phyloP scores from a whole-genome alignment of 2,888 invertebrate genomes.

The Perizoma affinitatum region DNA sequence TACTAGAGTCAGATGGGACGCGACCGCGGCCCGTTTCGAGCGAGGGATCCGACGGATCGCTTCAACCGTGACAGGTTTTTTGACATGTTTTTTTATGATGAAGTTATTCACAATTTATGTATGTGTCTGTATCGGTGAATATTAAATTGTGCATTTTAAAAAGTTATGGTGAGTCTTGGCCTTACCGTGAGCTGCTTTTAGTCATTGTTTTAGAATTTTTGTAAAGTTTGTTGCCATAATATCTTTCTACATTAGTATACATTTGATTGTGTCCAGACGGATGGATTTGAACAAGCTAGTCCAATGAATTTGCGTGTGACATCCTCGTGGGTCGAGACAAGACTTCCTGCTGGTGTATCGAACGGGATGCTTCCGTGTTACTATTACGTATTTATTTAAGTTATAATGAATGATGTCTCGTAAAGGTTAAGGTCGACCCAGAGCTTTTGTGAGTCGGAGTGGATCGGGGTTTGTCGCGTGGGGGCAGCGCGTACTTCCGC shows the following conservation, averaged over 20 bases:
- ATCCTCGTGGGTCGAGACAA: slow-evolving; percentile 57
- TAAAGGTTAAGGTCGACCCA: slow-evolving; percentile 46
- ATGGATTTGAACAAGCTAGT: slow-evolving; percentile 83
- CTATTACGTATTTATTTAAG: slow-evolving; percentile 70
- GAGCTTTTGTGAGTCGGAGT: slow-evolving; percentile 25
- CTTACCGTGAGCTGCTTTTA: slow-evolving; percentile 80
- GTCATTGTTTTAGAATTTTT: slow-evolving; percentile 84
- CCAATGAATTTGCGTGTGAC: slow-evolving; percentile 70
- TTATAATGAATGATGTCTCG: slow-evolving; percentile 50
- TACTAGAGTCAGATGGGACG: slow-evolving; percentile 64
- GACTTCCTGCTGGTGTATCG: slow-evolving; percentile 53
- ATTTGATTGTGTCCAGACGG: slow-evolving; percentile 76
- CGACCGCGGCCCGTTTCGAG: slow-evolving; percentile 50
- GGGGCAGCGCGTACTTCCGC: slow-evolving; percentile 23
- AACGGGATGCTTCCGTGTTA: slow-evolving; percentile 59
- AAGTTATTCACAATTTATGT: slow-evolving; percentile 83
- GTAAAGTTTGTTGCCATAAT: slow-evolving; percentile 85
- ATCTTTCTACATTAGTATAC: slow-evolving; percentile 83
- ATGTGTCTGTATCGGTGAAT: slow-evolving; percentile 83
- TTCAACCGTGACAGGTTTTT: slow-evolving; percentile 73
- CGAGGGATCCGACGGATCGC: slow-evolving; percentile 56
- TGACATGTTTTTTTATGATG: slow-evolving; percentile 83
- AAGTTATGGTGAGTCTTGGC: slow-evolving; percentile 75
- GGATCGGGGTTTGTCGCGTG: slow-evolving; percentile 14
- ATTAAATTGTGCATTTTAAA: slow-evolving; percentile 84